A percentile compares a stretch with the other conserved stretches of the same genome.
phyloP scores from a whole-genome alignment of 2,888 invertebrate species.

The Chrysolina americana region DNA sequence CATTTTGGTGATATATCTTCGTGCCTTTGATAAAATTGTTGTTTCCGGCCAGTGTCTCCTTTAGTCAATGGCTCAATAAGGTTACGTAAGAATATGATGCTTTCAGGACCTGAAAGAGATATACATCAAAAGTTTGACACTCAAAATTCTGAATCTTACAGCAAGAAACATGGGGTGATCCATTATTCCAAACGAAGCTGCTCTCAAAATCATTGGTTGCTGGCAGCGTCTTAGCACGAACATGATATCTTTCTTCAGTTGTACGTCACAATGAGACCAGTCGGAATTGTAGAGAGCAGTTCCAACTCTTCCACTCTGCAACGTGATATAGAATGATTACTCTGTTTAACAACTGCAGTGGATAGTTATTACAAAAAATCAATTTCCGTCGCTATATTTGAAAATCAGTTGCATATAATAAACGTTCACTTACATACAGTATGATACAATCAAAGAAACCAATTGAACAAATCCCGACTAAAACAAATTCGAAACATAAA shows the following conservation, averaged over 20 bases:
- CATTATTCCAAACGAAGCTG: conserved; percentile 44
- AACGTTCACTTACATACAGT: too few relatives aligned
- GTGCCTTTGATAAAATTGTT: not conserved
- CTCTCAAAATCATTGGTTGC: conserved; percentile 34
- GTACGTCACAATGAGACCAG: conserved; percentile 37
- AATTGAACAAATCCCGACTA: too few relatives aligned
- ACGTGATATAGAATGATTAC: not conserved
- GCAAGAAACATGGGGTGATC: conserved; percentile 41
- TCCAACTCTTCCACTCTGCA: conserved; percentile 34
- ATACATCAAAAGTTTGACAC: not conserved
- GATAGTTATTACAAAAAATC: too few relatives aligned
- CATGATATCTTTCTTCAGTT: conserved; percentile 39
- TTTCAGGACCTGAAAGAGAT: conserved; percentile 40
- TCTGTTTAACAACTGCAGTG: too few relatives aligned
- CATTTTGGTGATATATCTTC: too few relatives aligned
- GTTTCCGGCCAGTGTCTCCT: not conserved
- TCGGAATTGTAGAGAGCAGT: conserved; percentile 29
- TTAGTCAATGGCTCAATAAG: conserved; percentile 31
- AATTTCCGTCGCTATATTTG: too few relatives aligned
- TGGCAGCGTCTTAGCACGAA: conserved; percentile 41
- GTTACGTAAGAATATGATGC: conserved; percentile 45
- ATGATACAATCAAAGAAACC: too few relatives aligned
- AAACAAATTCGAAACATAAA: too few relatives aligned
- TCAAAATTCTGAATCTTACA: conserved; percentile 22
- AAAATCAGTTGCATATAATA: too few relatives aligned